Evolutionary conservation across 2,888 invertebrate genomes (phyloP), one percentile per base, ranked within the genome.

Genomic region (Apamea monoglypha): DNA sequence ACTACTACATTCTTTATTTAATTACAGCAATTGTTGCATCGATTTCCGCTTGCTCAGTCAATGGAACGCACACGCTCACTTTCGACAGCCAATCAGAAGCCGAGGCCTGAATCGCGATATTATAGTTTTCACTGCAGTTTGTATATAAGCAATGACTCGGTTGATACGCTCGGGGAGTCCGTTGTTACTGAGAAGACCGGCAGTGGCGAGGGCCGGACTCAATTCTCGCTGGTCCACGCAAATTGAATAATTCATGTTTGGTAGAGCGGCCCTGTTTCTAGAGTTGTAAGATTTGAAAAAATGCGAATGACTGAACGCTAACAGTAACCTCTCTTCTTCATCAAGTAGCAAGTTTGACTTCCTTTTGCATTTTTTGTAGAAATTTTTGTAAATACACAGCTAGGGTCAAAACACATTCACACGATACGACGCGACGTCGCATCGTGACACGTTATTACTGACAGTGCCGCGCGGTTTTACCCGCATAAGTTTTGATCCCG

Each of bases 141-240:
- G 84, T 92, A 90, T 93, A 92, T 91, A 91, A 88, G 61, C 72
- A 73, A 2, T 18, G 14, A 10, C 18, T 40, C 32, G 0, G 0
- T 6, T 1, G 0, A 0, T 3, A 5, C 1, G 8, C 2, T 80
- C 88, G 94, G 96, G 96, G 94, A 95, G 96, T 96, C 96, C 96
- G 95, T 96, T 96, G 96, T 85, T 95, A 94, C 94, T 94, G 93
- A 91, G 96, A 96, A 96, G 96, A 95, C 95, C 95, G 96, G 96
- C 93, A 90, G 87, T 95, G 88, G 96, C 95, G 96, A 96, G 95
- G 91, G 94, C 95, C 96, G 95, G 96, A 95, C 96, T 93, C 93
- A 96, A 95, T 90, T 88, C 96, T 96, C 96, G 96, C 96, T 95
- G 89, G 85, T 91, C 88, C 92, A 92, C 91, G 92, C 91, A 92